Base-by-base conservation (phyloP, 2,797 vertebrate genomes). In the Caiman crocodilus region DNA sequence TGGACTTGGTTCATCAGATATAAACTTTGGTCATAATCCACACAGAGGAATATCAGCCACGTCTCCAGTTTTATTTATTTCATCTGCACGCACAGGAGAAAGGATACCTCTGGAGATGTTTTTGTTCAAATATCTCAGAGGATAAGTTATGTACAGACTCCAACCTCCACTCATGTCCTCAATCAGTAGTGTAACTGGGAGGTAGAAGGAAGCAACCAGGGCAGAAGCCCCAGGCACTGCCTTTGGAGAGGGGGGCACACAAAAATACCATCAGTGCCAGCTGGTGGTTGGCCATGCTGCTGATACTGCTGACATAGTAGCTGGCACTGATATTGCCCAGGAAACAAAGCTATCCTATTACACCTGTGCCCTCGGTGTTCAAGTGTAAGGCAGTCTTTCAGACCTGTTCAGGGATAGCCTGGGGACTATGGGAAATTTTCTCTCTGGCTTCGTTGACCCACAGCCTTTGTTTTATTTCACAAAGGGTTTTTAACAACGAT, bases 401-500 rank as follows among this genome's bases (percentile, higher is more conserved):
- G 88, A 55, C 80, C 35, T 82, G 60, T 32, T 23, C 60, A 84
- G 30, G 2, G 32, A 76, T 89, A 12, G 55, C 91, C 84, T 89
- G 64, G 21, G 20, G 83, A 89, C 67, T 67, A 9, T 21, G 90
- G 73, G 35, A 57, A 12, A 55, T 90, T 58, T 86, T 8, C 7
- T 71, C 28, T 88, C 79, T 60, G 56, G 23, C 67, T 95, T 90
- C 67, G 25, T 32, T 85, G 79, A 10, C 12, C 77, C 75, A 32
- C 20, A 75, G 55, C 76, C 83, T 83, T 82, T 80, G 79, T 81
- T 14, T 85, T 63, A 21, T 17, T 17, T 91, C 42, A 85, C 26
- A 79, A 90, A 87, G 26, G n/a, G 82, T 91, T 93, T 60, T 58
- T 42, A 80, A 25, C 4, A 50, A 60, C 42, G n/a, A n/a, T n/a